These are phyloP conservation scores for Beroe ovata DNA, from an alignment of 37 sponge, comb jelly and placozoan species.

Conservation along the genomic window DNA sequence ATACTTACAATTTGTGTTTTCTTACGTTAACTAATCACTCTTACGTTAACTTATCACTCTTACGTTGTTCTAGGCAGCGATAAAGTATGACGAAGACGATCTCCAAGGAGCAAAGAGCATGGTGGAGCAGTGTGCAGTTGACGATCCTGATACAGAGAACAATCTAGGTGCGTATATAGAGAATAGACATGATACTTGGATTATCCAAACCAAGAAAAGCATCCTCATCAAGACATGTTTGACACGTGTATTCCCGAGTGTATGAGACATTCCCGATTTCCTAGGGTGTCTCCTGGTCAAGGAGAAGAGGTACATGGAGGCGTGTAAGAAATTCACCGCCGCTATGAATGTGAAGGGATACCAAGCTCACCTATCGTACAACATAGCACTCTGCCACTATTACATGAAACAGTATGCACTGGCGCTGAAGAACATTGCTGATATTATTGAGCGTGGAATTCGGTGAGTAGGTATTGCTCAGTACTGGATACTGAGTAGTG, in stretches of 20 bases:
- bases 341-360: slow-evolving; percentile 84
- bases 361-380: slow-evolving; percentile 75
- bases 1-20: too few relatives aligned
- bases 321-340: slow-evolving; percentile 77
- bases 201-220: too few relatives aligned
- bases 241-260: too few relatives aligned
- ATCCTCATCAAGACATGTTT: too few relatives aligned
- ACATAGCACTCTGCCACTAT: slow-evolving; percentile 92
- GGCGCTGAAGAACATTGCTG: slow-evolving; percentile 90
- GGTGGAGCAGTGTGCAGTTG: slow-evolving; percentile 84
- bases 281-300: slow-evolving; percentile 65
- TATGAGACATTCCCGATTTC: too few relatives aligned
- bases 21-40: too few relatives aligned
- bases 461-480: too few relatives aligned
- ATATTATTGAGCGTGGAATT: slow-evolving; percentile 92
- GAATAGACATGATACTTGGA: too few relatives aligned
- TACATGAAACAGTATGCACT: slow-evolving; percentile 83
- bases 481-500: too few relatives aligned
- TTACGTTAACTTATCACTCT: too few relatives aligned
- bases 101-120: slow-evolving; percentile 87
- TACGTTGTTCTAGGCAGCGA: slow-evolving; percentile 73
- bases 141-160: slow-evolving; percentile 83
- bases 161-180: slow-evolving; percentile 81
- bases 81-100: slow-evolving; percentile 92
- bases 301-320: slow-evolving; percentile 87